Conservation (phyloP, 1,140 invertebrate species). For the Papilio helenus region DNA sequence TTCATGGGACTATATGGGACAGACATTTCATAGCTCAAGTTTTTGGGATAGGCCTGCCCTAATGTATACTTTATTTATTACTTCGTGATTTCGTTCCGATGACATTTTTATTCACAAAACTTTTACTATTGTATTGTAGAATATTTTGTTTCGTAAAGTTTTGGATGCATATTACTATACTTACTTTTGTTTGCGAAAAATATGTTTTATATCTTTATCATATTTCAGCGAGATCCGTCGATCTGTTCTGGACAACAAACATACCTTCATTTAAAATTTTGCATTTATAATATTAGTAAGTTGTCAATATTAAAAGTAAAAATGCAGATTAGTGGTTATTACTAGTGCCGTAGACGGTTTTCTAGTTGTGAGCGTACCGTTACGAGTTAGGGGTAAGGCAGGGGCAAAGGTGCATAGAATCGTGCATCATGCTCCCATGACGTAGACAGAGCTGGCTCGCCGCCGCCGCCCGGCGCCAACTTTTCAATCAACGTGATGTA, state of each 20-base stretch:
- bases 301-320: no score
- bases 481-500: conserved; percentile 48
- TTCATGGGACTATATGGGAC: conserved; percentile 43
- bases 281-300: no score
- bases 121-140: neutral
- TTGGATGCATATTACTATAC: no score
- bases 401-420: neutral
- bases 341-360: no score
- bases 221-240: no score
- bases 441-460: conserved; percentile 43
- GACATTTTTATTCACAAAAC: neutral
- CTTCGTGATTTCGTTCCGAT: neutral
- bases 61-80: conserved; percentile 19
- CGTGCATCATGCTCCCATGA: neutral
- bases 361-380: neutral
- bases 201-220: no score
- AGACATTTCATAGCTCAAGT: conserved; percentile 24
- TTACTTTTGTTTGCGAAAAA: no score
- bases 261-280: no score
- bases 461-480: conserved; percentile 47
- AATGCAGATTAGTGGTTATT: no score
- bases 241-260: no score
- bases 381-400: neutral
- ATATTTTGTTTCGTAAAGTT: no score
- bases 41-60: neutral